Base-by-base conservation (phyloP, 53 echinoderm and acorn worm species). In the Temnopleurus reevesii region DNA sequence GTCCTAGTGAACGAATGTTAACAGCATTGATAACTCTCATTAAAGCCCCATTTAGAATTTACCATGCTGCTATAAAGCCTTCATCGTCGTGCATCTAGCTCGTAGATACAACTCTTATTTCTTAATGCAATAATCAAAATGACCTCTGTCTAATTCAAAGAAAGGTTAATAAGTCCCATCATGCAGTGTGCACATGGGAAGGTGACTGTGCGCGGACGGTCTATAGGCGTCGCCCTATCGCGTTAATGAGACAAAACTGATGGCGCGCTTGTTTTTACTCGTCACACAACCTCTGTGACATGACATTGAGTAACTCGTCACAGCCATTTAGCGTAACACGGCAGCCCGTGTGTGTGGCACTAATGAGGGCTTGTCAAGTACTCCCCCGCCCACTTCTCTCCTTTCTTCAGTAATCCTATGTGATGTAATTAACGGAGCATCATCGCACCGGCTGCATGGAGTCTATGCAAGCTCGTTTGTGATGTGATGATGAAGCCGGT, bases 311-410 rank as follows among this genome's bases (percentile, higher is more conserved):
- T 76, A 79, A 47, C 79, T 28, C 49, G 27, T 79, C 79, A 79
- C 46, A 49, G 49, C 17, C 79, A 79, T 46, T 79, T 79, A 79
- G 79, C 79, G 79, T 79, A 79, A 79, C 79, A 49, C 79, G 49
- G 79, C 79, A 79, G 79, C 79, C 41, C 45, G 38, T 29, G 47
- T 49, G 79, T 47, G 25, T 47, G 8, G 79, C n/a, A n/a, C 28
- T 79, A 49, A 79, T 79, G 46, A 47, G 71, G 46, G 17, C 17
- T 79, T 29, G 79, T 79, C 26, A 47, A 5, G 29, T 6, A 24
- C 79, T 18, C 12, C 79, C 49, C 79, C 49, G 79, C 79, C 79
- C 79, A 79, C 46, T 49, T 49, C 21, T 79, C 41, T 29, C 41
- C 19, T 71, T n/a, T 8, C 71, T 71, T 19, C 21, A 38, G 38